Evolutionary conservation across 2,797 vertebrate genomes (phyloP).

Genomic region (Spheniscus humboldti): DNA sequence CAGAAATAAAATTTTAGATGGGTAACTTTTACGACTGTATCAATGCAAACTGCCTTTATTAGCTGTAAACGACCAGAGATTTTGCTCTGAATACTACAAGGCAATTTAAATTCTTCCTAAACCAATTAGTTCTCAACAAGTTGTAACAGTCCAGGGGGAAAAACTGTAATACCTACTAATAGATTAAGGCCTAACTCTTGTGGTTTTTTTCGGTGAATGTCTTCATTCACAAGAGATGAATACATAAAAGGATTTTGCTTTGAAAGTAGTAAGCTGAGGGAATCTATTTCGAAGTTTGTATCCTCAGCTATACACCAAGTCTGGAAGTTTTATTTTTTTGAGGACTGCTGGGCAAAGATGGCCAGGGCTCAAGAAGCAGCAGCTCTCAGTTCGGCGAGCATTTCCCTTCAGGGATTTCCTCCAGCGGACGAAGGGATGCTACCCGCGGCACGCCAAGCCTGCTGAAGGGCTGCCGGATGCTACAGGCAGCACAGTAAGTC

Average conservation of each 20-base stretch:
- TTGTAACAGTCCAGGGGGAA: neutral
- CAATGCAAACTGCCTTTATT: neutral
- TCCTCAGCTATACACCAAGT: neutral
- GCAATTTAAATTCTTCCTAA: neutral
- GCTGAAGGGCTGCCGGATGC: neutral
- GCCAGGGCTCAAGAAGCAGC: rapidly evolving
- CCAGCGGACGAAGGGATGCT: neutral
- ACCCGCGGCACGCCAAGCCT: rapidly evolving
- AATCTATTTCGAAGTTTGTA: neutral
- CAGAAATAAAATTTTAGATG: neutral
- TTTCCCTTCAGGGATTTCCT: neutral
- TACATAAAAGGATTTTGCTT: neutral
- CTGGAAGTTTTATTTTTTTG: neutral
- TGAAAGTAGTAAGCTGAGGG: neutral
- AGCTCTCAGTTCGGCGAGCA: rapidly evolving
- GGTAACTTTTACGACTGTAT: neutral
- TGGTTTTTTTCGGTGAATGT: neutral
- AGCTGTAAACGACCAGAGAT: neutral
- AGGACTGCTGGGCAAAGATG: rapidly evolving
- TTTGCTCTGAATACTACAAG: neutral
- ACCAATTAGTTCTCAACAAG: neutral
- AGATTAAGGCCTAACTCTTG: neutral
- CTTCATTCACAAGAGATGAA: neutral
- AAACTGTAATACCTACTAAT: neutral
- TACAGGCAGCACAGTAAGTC: neutral